phyloP scores from a whole-genome alignment of 2,888 invertebrate genomes.

The Mayetiola destructor region DNA sequence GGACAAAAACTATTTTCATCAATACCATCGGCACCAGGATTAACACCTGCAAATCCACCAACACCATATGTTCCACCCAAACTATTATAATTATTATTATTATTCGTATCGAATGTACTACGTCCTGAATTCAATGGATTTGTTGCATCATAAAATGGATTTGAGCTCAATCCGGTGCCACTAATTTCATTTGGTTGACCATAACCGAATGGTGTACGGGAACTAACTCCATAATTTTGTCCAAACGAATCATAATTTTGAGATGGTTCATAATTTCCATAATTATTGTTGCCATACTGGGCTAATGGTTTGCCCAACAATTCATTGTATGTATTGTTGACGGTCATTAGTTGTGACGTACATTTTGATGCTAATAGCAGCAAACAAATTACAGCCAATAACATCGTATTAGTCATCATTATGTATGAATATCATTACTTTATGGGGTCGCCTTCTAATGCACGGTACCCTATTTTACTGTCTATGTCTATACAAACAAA shows the following conservation, averaged over 20 bases:
- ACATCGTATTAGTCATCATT: slow-evolving; percentile 10
- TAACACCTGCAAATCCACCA: not conserved
- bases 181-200: not conserved
- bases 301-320: not conserved
- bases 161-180: not conserved
- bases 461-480: no score
- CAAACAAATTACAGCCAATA: slow-evolving; percentile 3
- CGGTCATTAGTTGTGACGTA: not conserved
- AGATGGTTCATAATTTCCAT: not conserved
- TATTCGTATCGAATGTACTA: not conserved
- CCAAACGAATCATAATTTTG: not conserved
- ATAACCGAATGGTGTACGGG: not conserved
- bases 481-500: no score
- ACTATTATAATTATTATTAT: not conserved
- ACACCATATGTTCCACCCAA: not conserved
- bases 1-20: slow-evolving; percentile 49
- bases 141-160: slow-evolving; percentile 6
- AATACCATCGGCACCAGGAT: slow-evolving; percentile 19
- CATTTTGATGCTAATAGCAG: slow-evolving; percentile 10
- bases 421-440: not conserved
- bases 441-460: not conserved
- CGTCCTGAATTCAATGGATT: not conserved
- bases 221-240: no score
- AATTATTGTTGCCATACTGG: not conserved
- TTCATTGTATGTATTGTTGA: not conserved